Percentiles rank a stretch among this genome's conserved stretches.
These are phyloP conservation scores for Sclerodermus sp. DNA, from an alignment of 2,888 invertebrate genomes.

Conservation along the genomic window DNA sequence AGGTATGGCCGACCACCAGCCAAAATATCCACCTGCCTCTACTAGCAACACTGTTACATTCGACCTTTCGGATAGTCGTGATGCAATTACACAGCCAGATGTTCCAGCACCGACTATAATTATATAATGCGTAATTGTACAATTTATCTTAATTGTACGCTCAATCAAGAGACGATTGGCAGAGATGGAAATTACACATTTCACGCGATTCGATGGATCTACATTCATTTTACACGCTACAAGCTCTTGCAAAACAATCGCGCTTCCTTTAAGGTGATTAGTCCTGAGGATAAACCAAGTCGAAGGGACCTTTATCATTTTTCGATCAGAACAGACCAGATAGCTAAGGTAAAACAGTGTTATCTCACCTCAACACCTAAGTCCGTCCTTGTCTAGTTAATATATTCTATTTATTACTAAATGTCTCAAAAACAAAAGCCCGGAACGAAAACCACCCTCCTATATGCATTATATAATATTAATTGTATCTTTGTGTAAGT, in stretches of 20 bases:
- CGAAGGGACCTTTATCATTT: slow-evolving; percentile 1
- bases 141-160: not conserved
- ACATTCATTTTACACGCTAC: not conserved
- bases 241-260: not conserved
- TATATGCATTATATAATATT: no score
- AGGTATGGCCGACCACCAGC: slow-evolving; percentile 68
- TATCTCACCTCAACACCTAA: no score
- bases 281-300: slow-evolving; percentile 1
- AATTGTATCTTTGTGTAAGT: no score
- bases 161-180: not conserved
- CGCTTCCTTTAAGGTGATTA: slow-evolving; percentile 5
- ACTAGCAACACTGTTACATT: slow-evolving; percentile 65
- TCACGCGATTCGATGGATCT: slow-evolving; percentile 1
- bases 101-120: slow-evolving; percentile 73
- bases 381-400: no score
- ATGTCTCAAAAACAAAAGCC: no score
- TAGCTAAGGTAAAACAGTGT: no score
- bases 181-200: not conserved
- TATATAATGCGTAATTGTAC: not conserved
- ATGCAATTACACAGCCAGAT: slow-evolving; percentile 71
- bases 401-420: no score
- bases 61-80: slow-evolving; percentile 65
- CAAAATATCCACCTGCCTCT: slow-evolving; percentile 73
- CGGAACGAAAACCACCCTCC: no score
- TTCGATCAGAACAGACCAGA: no score